Conservation (phyloP, 2,113 vertebrate genomes). For the Microtus montanus region DNA sequence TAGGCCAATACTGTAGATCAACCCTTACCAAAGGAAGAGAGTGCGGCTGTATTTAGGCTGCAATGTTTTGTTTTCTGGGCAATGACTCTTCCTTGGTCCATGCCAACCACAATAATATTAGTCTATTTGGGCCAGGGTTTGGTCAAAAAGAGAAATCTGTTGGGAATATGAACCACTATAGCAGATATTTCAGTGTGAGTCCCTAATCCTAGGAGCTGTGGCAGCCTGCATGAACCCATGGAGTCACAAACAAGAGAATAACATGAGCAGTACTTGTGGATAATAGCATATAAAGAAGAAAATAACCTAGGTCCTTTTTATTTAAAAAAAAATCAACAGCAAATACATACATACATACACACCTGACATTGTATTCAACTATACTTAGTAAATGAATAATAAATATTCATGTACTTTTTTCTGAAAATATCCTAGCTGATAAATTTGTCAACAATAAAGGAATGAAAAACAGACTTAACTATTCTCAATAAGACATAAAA, state of each 20-base stretch:
- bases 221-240: background rate
- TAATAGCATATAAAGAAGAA: background rate
- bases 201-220: background rate
- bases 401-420: background rate
- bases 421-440: background rate
- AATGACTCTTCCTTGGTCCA: background rate
- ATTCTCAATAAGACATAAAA: background rate
- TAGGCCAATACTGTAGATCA: background rate
- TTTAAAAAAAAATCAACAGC: background rate
- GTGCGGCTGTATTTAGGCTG: background rate
- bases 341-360: background rate
- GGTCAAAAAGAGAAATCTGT: background rate
- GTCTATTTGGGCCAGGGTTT: background rate
- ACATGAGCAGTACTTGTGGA: background rate
- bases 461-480: background rate
- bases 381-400: background rate
- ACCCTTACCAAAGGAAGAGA: too few species aligned
- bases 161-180: background rate
- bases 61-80: background rate
- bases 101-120: background rate
- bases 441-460: background rate
- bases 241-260: background rate
- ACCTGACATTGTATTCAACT: constrained; percentile 22
- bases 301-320: background rate
- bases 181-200: background rate